Conservation (phyloP, 2,113 vertebrate species). For the Osmerus mordax region DNA sequence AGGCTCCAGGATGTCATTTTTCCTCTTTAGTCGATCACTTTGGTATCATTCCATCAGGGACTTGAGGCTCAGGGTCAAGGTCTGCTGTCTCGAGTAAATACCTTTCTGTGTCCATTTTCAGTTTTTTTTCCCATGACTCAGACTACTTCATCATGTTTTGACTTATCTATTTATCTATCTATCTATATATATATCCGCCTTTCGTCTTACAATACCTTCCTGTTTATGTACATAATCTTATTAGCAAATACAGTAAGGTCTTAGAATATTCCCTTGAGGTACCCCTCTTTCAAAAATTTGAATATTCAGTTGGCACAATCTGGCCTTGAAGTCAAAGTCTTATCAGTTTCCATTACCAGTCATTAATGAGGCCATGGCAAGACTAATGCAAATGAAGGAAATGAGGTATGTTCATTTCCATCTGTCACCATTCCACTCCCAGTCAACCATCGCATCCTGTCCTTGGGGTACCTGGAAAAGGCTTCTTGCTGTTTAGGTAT, state of each 20-base stretch:
- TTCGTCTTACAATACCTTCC: neutral
- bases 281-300: slow-evolving; percentile 4
- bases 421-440: slow-evolving; percentile 6
- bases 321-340: slow-evolving; percentile 13
- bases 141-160: neutral
- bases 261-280: slow-evolving; percentile 10
- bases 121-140: slow-evolving; percentile 12
- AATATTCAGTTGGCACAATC: slow-evolving; percentile 23
- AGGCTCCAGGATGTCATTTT: slow-evolving; percentile 43
- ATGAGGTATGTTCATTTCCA: slow-evolving; percentile 18
- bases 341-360: slow-evolving; percentile 37
- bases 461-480: neutral
- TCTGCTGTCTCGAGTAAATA: slow-evolving; percentile 17
- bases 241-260: slow-evolving; percentile 10
- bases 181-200: neutral
- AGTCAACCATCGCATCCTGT: neutral
- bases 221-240: neutral
- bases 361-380: slow-evolving; percentile 52
- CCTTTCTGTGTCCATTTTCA: neutral
- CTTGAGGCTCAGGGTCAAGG: slow-evolving; percentile 1
- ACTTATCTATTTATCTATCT: neutral
- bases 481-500: slow-evolving; percentile 25
- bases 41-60: neutral
- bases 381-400: slow-evolving; percentile 21
- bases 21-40: slow-evolving; percentile 36